Evolutionary conservation across 2,113 vertebrate species (phyloP), one percentile per base, ranked within the genome.

Genomic region (Camelus dromedarius): DNA sequence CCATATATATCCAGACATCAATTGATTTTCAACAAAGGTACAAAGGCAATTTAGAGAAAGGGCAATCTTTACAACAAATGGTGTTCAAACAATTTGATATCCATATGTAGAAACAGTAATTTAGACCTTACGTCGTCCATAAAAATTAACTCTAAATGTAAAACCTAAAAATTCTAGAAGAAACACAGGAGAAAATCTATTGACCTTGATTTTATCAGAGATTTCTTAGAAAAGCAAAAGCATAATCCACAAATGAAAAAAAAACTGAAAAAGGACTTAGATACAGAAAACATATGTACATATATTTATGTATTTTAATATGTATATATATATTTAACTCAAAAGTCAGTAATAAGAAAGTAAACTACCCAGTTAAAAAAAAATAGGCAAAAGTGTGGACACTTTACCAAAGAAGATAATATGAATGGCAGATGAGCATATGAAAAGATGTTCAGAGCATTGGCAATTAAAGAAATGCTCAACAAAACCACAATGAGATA

Each of bases 141-240:
- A 73, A 46, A 82, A 56, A 62, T 66, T 67, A 77, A 56, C 70
- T 67, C 20, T 58, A 54, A 85, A 73, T 20, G 66, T 64, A 81
- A 81, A 72, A 52, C n/a, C 24, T 46, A 52, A 46, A 82, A n/a
- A n/a, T 88, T 94, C 14, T 15, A 28, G 20, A 75, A 30, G 46
- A 54, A 92, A 91, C 35, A 32, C 38, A 35, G 38, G 64, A 87
- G 50, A 87, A 87, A 48, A 82, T 38, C 26, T 28, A 18, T 64
- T 48, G 26, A 80, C 60, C 54, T 84, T 77, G 35, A 60, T 24
- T 72, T 72, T 32, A 26, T 26, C 52, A 72, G 73, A 73, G 48
- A 87, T 86, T 80, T 95, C 22, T 66, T 86, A 73, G 26, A 72
- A 91, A 42, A 46, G n/a, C 46, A 90, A 84, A 60, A 50, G 28